A percentile compares a stretch with the other conserved stretches of the same genome.
Evolutionary conservation across 2,888 invertebrate species (phyloP).

Genomic region (Stenolophus ochropezus): DNA sequence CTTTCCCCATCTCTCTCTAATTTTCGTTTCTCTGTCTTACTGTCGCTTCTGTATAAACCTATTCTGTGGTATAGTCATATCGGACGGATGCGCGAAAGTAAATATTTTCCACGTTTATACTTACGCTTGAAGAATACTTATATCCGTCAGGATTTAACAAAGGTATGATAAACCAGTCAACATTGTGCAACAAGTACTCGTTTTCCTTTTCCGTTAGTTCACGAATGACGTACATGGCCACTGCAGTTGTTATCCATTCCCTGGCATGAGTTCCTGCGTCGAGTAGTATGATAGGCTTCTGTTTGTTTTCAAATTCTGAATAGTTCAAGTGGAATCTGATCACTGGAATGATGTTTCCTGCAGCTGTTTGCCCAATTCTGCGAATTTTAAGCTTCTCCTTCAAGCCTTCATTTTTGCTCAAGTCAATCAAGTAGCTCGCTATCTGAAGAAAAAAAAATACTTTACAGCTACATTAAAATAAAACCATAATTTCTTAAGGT

Average conservation of each 20-base stretch:
- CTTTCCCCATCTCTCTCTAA: too few species aligned
- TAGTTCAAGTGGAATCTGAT: neutral
- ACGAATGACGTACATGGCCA: conserved; percentile 79
- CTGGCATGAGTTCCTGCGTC: conserved; percentile 80
- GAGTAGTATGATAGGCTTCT: conserved; percentile 77
- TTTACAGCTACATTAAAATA: too few species aligned
- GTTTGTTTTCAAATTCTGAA: neutral
- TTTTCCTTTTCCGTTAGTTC: conserved; percentile 79
- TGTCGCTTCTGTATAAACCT: too few species aligned
- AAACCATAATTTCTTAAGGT: too few species aligned
- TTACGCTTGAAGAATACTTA: conserved; percentile 75
- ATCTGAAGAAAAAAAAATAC: too few species aligned
- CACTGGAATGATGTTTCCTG: neutral
- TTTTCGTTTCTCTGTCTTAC: too few species aligned
- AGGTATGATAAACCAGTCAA: conserved; percentile 82
- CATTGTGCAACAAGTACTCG: conserved; percentile 75
- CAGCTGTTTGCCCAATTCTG: too few species aligned
- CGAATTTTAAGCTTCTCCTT: too few species aligned
- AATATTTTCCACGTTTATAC: conserved; percentile 62
- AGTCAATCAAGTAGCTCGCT: too few species aligned
- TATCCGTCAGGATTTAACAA: conserved; percentile 85
- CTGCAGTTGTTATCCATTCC: conserved; percentile 83
- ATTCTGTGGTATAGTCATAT: too few species aligned
- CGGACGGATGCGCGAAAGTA: too few species aligned
- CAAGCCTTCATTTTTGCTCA: too few species aligned